Base-by-base conservation (phyloP, 2,113 vertebrate species). In the western clawed frog (Xenopus tropicalis) region DNA sequence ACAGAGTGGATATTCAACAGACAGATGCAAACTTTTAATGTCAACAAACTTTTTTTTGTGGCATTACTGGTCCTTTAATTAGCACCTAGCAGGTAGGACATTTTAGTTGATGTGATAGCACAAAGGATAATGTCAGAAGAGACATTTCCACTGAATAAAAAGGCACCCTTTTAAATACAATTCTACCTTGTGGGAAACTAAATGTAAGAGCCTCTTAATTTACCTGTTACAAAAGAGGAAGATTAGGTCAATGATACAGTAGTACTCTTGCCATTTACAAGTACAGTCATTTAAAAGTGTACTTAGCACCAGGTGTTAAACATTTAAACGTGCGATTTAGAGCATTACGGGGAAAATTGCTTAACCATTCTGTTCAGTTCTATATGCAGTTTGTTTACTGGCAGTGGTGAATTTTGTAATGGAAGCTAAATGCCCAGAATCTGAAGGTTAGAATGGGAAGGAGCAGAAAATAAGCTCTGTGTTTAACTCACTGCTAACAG, bases 251-350 rank as follows among this genome's bases (percentile, higher is more conserved):
- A 61, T 75, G 72, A 75, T 69, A 75, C 66, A 54, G 66, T 75
- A 69, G 66, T 62, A 62, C 65, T 75, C 63, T 12, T 62, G 51
- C 46, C 77, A 22, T 72, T 77, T 73, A 69, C 61, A 74, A 59
- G 14, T 54, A 61, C 64, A 78, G 67, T 70, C 72, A 58, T 74
- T 79, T 78, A 70, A 46, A 72, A 83, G 77, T 77, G 52, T 79
- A 56, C 66, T 82, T 82, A 72, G 42, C 67, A 78, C 76, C 79
- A 77, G 78, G 61, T 64, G 74, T 78, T 81, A 77, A 83, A 75
- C 52, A 79, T 81, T 78, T 74, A 74, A 84, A 82, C 4, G 61
- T 1, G n/a, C 78, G 37, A 76, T 78, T 73, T 77, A 79, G 79
- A 80, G 43, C 71, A 51, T 79, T 82, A 78, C 68, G 76, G 59